A percentile compares a stretch with the other conserved stretches of the same genome.
These are phyloP conservation scores for Formica selysi DNA, from an alignment of 1,140 invertebrate genomes.

Conservation along the genomic window DNA sequence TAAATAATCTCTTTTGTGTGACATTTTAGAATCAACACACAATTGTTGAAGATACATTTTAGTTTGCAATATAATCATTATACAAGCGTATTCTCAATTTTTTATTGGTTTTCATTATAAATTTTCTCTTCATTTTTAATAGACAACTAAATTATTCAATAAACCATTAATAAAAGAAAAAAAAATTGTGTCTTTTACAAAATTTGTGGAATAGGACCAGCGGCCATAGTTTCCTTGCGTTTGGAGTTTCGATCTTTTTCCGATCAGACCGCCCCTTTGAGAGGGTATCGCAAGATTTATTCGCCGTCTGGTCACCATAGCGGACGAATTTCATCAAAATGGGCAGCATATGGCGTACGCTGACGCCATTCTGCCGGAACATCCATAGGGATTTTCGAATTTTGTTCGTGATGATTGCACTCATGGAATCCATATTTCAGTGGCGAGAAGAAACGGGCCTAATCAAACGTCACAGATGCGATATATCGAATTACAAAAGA, in stretches of 20 bases:
- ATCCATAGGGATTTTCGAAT: constrained; percentile 76
- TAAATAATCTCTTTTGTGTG: neutral
- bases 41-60: neutral
- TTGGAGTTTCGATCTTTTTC: constrained; percentile 59
- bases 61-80: neutral
- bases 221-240: constrained; percentile 21
- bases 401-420: constrained; percentile 72
- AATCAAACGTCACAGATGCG: constrained; percentile 40
- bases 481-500: neutral
- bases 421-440: constrained; percentile 61
- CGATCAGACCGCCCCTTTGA: constrained; percentile 57
- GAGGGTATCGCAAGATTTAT: constrained; percentile 64
- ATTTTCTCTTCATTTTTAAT: neutral
- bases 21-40: neutral
- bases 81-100: neutral
- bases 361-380: constrained; percentile 79
- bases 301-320: constrained; percentile 59
- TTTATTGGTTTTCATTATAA: neutral
- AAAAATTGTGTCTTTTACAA: too few relatives aligned
- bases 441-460: constrained; percentile 24
- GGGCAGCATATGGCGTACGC: constrained; percentile 83
- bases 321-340: constrained; percentile 72
- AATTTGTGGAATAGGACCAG: constrained; percentile 22
- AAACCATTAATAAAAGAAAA: neutral
- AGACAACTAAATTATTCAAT: neutral